These are phyloP conservation scores for Heterodera filipjevi DNA, from an alignment of 2,888 invertebrate genomes.

Conservation along the genomic window DNA sequence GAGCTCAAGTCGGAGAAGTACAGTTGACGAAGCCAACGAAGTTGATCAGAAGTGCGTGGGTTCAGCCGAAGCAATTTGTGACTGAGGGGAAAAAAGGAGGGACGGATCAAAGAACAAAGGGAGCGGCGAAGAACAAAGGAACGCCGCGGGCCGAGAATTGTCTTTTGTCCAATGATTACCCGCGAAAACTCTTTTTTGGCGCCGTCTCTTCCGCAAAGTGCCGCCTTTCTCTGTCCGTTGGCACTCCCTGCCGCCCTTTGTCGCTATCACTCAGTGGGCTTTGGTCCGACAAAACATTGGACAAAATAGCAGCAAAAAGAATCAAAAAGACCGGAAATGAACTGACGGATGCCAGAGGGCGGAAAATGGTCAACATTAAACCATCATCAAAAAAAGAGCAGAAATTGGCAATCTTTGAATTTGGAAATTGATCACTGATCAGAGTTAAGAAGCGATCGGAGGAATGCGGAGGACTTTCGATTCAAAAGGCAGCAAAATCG, in stretches of 20 bases:
- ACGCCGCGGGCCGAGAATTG: too few relatives aligned
- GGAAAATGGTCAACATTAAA: background rate
- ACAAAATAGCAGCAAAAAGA: background rate
- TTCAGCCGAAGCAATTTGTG: constrained; percentile 63
- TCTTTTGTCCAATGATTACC: background rate
- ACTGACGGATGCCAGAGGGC: background rate
- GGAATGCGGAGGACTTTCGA: background rate
- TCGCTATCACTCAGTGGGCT: background rate
- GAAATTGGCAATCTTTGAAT: background rate
- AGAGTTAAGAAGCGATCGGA: background rate
- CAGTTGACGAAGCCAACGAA: constrained; percentile 52
- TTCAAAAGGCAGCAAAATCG: background rate
- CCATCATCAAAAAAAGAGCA: background rate
- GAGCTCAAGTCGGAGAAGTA: constrained; percentile 41
- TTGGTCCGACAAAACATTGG: constrained; percentile 9
- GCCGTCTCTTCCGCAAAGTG: background rate
- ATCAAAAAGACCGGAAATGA: background rate
- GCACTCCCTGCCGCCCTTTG: background rate
- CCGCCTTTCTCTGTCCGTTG: background rate
- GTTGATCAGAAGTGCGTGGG: constrained; percentile 52
- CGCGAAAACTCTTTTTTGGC: background rate
- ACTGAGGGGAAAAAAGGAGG: constrained; percentile 43
- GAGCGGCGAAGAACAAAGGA: too few relatives aligned
- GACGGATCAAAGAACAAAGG: too few relatives aligned
- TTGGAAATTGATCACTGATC: background rate